These are phyloP conservation scores for Melanotaenia parkinsoni DNA, from an alignment of 2,797 vertebrate genomes.

Conservation along the genomic window DNA sequence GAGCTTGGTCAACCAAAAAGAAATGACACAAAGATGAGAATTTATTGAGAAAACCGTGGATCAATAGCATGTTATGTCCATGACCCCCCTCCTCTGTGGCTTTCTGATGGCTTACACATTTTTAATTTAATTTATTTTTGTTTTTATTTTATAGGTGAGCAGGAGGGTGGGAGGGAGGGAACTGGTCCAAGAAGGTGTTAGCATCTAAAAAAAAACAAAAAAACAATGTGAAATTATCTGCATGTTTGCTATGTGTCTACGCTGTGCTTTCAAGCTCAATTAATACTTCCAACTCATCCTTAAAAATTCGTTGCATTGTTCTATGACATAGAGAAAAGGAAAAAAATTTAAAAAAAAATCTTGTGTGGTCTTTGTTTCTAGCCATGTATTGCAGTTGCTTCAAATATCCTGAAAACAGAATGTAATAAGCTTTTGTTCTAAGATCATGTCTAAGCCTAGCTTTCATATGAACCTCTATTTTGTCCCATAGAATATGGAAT, in stretches of 20 bases:
- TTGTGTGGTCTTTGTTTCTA: slow-evolving; percentile 88
- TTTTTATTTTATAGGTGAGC: slow-evolving; percentile 65
- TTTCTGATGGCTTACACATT: slow-evolving; percentile 88
- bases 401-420: slow-evolving; percentile 78
- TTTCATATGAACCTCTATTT: slow-evolving; percentile 99
- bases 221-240: slow-evolving; percentile 82
- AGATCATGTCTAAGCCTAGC: slow-evolving; percentile 86
- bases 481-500: slow-evolving; percentile 99
- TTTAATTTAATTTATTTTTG: slow-evolving; percentile 81
- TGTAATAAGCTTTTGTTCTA: slow-evolving; percentile 83
- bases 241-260: slow-evolving; percentile 88
- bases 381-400: slow-evolving; percentile 80
- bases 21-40: slow-evolving; percentile 59
- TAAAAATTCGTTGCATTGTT: slow-evolving; percentile 84
- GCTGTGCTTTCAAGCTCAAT: slow-evolving; percentile 85
- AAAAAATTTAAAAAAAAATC: slow-evolving; percentile 71
- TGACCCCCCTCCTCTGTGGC: slow-evolving; percentile 86
- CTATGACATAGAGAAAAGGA: slow-evolving; percentile 80
- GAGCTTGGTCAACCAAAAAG: slow-evolving; percentile 52
- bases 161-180: slow-evolving; percentile 61
- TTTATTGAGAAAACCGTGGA: slow-evolving; percentile 84
- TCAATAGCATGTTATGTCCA: slow-evolving; percentile 88
- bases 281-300: slow-evolving; percentile 86
- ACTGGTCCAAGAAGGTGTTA: slow-evolving; percentile 53
- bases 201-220: slow-evolving; percentile 38